Conservation (phyloP, 2,113 vertebrate genomes). For the Polypterus bichir region DNA sequence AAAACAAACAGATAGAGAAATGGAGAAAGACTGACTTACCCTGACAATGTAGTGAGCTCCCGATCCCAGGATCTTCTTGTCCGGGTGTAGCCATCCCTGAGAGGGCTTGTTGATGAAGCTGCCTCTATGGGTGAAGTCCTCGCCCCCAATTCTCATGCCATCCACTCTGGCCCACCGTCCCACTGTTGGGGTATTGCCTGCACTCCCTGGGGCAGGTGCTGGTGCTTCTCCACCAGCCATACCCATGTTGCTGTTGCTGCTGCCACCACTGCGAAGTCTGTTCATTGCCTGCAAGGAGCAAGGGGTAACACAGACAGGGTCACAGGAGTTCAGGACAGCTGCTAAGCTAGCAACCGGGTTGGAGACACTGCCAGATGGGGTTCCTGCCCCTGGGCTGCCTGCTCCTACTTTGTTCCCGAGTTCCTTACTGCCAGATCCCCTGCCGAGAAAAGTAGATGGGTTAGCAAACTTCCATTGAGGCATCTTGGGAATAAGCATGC, state of each 20-base stretch:
- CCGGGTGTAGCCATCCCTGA: conserved; percentile 89
- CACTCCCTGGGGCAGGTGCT: conserved; percentile 28
- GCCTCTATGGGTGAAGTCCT: conserved; percentile 73
- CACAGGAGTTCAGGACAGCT: conserved; percentile 73
- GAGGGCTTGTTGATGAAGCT: conserved; percentile 88
- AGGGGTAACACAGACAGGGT: conserved; percentile 70
- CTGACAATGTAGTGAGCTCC: conserved; percentile 85
- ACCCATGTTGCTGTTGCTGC: neutral
- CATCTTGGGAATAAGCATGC: conserved; percentile 81
- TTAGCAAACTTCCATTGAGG: conserved; percentile 87
- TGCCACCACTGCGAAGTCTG: conserved; percentile 41
- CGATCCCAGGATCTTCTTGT: conserved; percentile 70
- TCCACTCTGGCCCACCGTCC: conserved; percentile 54
- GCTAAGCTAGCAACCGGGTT: conserved; percentile 60
- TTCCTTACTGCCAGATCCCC: conserved; percentile 56
- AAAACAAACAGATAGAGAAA: neutral
- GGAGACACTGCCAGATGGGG: conserved; percentile 19
- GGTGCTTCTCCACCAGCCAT: conserved; percentile 30
- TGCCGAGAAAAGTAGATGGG: conserved; percentile 58
- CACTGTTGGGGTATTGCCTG: conserved; percentile 36
- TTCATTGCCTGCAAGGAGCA: conserved; percentile 65
- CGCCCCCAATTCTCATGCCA: conserved; percentile 51
- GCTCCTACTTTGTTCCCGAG: conserved; percentile 30
- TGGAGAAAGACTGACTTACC: conserved; percentile 52
- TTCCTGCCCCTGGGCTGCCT: conserved; percentile 23